Base-by-base conservation (phyloP, 2,888 invertebrate species). In the Drosophila parthenogenetica region DNA sequence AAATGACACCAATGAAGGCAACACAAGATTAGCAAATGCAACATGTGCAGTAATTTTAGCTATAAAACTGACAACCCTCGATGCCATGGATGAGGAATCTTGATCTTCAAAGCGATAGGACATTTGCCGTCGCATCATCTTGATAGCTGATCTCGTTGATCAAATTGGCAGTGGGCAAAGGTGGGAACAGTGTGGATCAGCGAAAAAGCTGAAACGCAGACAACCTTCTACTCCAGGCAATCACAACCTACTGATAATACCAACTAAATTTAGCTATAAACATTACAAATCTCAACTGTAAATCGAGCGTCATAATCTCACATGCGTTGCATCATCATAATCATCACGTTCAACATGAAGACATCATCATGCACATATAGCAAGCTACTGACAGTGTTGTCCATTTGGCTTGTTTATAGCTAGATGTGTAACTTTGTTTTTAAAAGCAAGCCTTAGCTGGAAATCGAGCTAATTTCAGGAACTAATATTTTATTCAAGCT, bases 101-200 rank as follows among this genome's bases (percentile, higher is more conserved):
- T 84, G 76, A 73, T 90, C 90, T 70, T 91, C 89, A 22, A 90
- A 77, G 13, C 90, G 87, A 79, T 84, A 90, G 60, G 90, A 91
- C 74, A 85, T 79, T 72, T 90, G 90, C 11, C 91, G 75, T n/a
- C 90, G 90, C 63, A 90, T 71, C 79, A 81, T 89, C 40, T 35
- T 60, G 14, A 54, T 40, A 13, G 13, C 17, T n/a, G 13, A 37
- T 48, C 14, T 14, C 35, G 14, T 11, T 19, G 25, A 35, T 40
- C 55, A 35, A 17, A 39, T 54, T 55, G 50, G 46, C 63, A 54
- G 46, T 50, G 48, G 16, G 29, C n/a, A 43, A 54, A 3, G 13
- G 35, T 35, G 35, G 37, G 5, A 14, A 25, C 3, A 11, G 16
- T 42, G 25, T 10, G 17, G 19, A 2, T 16, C 25, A 7, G 39